These are phyloP conservation scores for Oreochromis spilurus DNA, from an alignment of 2,113 vertebrate species.

Conservation along the genomic window DNA sequence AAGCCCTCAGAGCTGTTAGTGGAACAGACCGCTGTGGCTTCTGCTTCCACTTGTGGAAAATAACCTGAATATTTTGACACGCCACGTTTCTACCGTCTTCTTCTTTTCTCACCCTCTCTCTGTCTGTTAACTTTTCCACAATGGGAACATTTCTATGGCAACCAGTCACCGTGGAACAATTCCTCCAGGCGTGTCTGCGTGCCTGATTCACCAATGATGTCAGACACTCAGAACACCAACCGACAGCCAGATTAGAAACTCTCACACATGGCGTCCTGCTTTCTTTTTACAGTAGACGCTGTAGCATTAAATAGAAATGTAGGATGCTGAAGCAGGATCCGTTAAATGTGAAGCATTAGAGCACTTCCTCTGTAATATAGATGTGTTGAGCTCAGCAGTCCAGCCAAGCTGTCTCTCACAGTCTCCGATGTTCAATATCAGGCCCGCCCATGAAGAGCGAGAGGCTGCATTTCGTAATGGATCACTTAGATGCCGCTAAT, in stretches of 20 bases:
- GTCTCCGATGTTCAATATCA: conserved; percentile 5
- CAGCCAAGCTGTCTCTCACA: background rate
- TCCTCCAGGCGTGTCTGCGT: conserved; percentile 78
- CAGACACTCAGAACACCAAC: conserved; percentile 24
- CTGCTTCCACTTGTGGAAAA: conserved; percentile 8
- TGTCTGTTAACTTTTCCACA: conserved; percentile 54
- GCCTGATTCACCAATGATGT: conserved; percentile 77
- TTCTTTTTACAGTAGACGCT: background rate
- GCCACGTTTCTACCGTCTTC: background rate
- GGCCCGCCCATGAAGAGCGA: background rate
- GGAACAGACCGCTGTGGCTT: background rate
- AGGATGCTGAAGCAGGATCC: background rate
- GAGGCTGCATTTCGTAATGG: conserved; percentile 24
- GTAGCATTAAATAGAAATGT: background rate
- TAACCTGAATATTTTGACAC: conserved; percentile 12
- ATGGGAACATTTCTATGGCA: conserved; percentile 88
- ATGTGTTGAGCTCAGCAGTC: background rate
- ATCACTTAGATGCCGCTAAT: conserved; percentile 42
- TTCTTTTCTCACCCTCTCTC: background rate
- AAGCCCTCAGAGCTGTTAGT: background rate
- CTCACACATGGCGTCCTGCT: background rate
- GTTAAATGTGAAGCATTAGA: background rate
- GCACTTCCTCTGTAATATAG: background rate
- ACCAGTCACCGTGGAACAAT: conserved; percentile 85
- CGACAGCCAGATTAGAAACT: background rate